Percentiles rank a stretch among this genome's conserved stretches.
Conservation (phyloP, 2,113 vertebrate genomes). For the Microtus pennsylvanicus region DNA sequence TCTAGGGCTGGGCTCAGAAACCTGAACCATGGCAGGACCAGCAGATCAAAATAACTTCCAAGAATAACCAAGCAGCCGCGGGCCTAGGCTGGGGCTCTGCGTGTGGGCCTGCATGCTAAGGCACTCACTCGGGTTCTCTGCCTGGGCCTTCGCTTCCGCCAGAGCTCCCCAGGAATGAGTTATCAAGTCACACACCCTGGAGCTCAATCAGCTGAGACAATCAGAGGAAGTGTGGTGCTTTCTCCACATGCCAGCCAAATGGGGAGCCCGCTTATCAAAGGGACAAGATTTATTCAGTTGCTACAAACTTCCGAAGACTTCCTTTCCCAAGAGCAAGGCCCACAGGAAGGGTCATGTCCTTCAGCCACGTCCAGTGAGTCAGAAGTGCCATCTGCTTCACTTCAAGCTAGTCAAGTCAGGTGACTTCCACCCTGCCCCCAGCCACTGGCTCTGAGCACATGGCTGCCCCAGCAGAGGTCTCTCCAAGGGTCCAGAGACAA, state of each 20-base stretch:
- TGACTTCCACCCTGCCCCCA: neutral
- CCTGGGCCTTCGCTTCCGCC: constrained; percentile 52
- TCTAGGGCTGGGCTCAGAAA: neutral
- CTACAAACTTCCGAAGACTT: constrained; percentile 73
- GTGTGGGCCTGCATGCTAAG: neutral
- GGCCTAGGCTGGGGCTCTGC: neutral
- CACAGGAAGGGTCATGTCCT: constrained; percentile 61
- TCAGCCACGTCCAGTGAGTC: neutral
- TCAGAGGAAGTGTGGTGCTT: constrained; percentile 69
- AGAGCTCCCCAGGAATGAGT: neutral
- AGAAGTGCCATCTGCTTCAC: neutral
- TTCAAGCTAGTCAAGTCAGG: neutral
- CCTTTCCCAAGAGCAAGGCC: constrained; percentile 67
- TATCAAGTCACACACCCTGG: neutral
- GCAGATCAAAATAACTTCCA: constrained; percentile 16
- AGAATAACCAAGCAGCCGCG: accelerated
- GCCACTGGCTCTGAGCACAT: too few relatives aligned
- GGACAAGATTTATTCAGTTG: constrained; percentile 66
- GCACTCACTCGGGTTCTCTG: too few relatives aligned
- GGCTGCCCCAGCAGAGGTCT: neutral
- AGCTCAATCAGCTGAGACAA: constrained; percentile 66
- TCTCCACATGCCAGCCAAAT: neutral
- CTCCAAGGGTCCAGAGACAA: neutral
- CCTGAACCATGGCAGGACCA: accelerated
- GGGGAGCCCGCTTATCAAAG: constrained; percentile 62